These are phyloP conservation scores for Orchesella cincta DNA, from an alignment of 1,140 invertebrate species.

Conservation along the genomic window DNA sequence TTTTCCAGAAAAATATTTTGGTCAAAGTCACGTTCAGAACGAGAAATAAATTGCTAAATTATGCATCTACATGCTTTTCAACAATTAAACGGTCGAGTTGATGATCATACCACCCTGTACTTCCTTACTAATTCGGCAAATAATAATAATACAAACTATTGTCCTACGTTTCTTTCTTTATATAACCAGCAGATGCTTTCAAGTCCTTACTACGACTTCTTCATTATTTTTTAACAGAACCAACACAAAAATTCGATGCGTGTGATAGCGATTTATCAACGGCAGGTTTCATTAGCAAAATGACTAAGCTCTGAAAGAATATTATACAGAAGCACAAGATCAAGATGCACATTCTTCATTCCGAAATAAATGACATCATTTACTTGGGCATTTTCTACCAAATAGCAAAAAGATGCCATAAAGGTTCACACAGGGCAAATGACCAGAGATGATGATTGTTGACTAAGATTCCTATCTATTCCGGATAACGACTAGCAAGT, in stretches of 20 bases:
- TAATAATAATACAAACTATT: no score
- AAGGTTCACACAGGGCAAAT: no score
- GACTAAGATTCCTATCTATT: no score
- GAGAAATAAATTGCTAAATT: not conserved
- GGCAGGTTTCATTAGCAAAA: not conserved
- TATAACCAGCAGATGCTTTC: no score
- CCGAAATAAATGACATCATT: slow-evolving; percentile 11
- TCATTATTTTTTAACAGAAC: no score
- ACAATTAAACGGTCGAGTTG: slow-evolving; percentile 12
- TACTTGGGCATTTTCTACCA: no score
- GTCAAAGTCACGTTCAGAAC: not conserved
- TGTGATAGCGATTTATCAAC: not conserved
- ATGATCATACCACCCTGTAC: not conserved
- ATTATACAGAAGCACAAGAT: not conserved
- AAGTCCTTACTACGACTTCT: no score
- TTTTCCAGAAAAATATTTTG: not conserved
- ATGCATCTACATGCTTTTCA: not conserved
- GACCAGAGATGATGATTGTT: no score
- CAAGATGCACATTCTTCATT: slow-evolving; percentile 4
- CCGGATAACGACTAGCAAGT: no score
- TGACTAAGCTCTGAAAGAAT: not conserved
- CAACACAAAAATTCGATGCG: slow-evolving; percentile 9
- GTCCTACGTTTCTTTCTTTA: no score
- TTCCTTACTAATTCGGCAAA: no score
- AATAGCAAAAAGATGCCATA: no score